Conservation (phyloP, 2,888 invertebrate species). For the Archaeoteleia sp. region DNA sequence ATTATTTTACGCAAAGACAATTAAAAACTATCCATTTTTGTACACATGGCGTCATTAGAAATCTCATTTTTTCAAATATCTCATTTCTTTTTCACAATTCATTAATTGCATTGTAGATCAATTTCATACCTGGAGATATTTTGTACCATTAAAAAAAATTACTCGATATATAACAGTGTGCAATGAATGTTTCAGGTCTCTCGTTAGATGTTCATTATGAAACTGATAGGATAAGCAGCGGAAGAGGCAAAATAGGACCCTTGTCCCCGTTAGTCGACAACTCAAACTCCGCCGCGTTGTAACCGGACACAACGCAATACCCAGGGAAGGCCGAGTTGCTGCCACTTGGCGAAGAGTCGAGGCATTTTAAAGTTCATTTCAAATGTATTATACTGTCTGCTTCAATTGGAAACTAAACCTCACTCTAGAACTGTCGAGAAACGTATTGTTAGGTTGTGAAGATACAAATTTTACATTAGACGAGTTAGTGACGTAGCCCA, state of each 20-base stretch:
- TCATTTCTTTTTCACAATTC: too few species aligned
- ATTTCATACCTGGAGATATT: too few species aligned
- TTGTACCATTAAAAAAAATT: too few species aligned
- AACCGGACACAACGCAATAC: slow-evolving; percentile 69
- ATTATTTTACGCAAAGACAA: too few species aligned
- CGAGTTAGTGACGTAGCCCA: slow-evolving; percentile 25
- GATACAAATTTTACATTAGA: slow-evolving; percentile 53
- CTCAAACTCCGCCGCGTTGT: slow-evolving; percentile 84
- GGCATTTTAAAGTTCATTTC: slow-evolving; percentile 59
- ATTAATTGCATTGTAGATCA: too few species aligned
- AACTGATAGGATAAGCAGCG: slow-evolving; percentile 80
- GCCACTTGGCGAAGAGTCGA: slow-evolving; percentile 47
- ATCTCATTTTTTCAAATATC: too few species aligned
- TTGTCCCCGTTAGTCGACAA: slow-evolving; percentile 87
- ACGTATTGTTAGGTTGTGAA: slow-evolving; percentile 59
- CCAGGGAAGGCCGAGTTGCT: slow-evolving; percentile 44
- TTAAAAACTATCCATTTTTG: too few species aligned
- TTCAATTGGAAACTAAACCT: slow-evolving; percentile 17
- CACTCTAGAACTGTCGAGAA: slow-evolving; percentile 19
- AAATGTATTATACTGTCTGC: slow-evolving; percentile 62
- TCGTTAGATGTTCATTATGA: slow-evolving; percentile 88
- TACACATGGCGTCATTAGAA: too few species aligned
- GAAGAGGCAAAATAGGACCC: slow-evolving; percentile 85
- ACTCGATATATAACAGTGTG: too few species aligned
- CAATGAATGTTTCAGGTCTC: slow-evolving; percentile 78